Conservation (phyloP, 2,113 vertebrate species). For the Brachyhypopomus gauderio region DNA sequence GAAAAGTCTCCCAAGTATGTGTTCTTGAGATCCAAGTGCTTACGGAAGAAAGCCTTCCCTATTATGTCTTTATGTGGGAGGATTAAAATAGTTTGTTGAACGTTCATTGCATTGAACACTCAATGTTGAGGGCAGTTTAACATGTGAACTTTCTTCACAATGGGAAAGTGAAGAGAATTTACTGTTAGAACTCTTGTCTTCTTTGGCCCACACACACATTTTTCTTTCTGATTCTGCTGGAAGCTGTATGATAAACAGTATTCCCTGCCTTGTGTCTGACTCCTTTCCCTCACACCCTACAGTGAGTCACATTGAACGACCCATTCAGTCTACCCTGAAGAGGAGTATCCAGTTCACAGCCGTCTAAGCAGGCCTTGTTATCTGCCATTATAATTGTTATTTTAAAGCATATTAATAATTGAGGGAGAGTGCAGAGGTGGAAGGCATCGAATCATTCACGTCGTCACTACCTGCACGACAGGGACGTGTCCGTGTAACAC, state of each 20-base stretch:
- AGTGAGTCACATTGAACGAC: not conserved
- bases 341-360: constrained; percentile 33
- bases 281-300: not conserved
- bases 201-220: not conserved
- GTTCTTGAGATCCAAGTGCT: constrained; percentile 10
- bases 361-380: not conserved
- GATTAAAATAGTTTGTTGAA: constrained; percentile 24
- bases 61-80: constrained; percentile 26
- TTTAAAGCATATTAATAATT: constrained; percentile 60
- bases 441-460: constrained; percentile 67
- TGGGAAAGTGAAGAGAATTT: not conserved
- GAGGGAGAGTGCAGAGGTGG: constrained; percentile 68
- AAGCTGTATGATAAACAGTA: not conserved
- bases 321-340: constrained; percentile 13
- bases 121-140: constrained; percentile 33
- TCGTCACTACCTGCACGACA: constrained; percentile 93
- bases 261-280: not conserved
- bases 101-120: constrained; percentile 14
- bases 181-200: not conserved
- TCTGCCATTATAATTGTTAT: constrained; percentile 54
- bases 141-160: constrained; percentile 17
- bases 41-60: constrained; percentile 30
- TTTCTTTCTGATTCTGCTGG: not conserved
- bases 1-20: not conserved
- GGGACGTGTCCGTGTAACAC: constrained; percentile 99